A percentile compares a stretch with the other conserved stretches of the same genome.
Conservation (phyloP, 1,140 invertebrate species). For the Cydia strobilella region DNA sequence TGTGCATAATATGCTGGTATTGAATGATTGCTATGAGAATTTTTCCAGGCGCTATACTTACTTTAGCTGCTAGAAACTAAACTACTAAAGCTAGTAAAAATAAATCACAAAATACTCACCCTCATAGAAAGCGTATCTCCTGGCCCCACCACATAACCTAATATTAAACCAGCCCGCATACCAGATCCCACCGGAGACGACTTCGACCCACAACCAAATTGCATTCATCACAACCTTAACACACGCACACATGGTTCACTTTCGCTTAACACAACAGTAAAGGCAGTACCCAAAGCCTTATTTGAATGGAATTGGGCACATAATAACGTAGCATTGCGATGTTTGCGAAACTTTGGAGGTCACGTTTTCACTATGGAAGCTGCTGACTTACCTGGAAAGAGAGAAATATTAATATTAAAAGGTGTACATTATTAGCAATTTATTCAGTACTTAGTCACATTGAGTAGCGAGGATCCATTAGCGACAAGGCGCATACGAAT, state of each 20-base stretch:
- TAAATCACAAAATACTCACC: neutral
- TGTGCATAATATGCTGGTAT: too few species aligned
- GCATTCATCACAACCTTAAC: neutral
- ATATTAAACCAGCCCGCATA: slow-evolving; percentile 31
- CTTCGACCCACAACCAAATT: neutral
- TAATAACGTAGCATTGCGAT: neutral
- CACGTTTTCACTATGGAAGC: neutral
- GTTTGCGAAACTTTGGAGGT: neutral
- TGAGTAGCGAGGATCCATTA: too few species aligned
- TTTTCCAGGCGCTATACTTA: too few species aligned
- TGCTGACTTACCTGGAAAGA: neutral
- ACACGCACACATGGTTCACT: neutral
- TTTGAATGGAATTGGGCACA: slow-evolving; percentile 4
- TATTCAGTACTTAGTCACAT: too few species aligned
- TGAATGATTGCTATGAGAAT: too few species aligned
- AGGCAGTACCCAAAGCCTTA: neutral
- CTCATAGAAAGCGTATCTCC: neutral
- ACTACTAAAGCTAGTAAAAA: too few species aligned
- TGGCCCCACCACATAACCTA: slow-evolving; percentile 22
- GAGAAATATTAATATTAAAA: neutral
- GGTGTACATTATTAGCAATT: too few species aligned
- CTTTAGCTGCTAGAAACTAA: too few species aligned
- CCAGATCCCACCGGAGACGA: slow-evolving; percentile 28
- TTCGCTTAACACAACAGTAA: neutral
- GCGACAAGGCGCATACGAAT: too few species aligned